Percentiles rank a stretch among this genome's conserved stretches.
Evolutionary conservation across 2,888 invertebrate species (phyloP).

Genomic region (Dione vanillae): DNA sequence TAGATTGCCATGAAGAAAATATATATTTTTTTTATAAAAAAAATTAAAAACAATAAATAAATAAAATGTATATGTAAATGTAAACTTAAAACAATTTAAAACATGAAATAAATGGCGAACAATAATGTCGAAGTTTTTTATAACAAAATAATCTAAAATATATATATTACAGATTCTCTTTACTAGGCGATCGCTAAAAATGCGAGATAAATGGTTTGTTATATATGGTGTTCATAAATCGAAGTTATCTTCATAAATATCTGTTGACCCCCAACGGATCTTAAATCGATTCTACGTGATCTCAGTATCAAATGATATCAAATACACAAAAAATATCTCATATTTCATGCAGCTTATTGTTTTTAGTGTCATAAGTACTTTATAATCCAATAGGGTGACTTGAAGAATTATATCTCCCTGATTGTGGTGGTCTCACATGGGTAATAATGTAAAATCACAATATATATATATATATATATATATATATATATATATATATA

Average conservation of each 20-base stretch:
- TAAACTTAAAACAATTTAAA: no score
- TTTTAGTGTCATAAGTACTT: constrained; percentile 1
- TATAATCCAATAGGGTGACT: background rate
- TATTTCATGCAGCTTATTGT: constrained; percentile 13
- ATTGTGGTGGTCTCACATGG: background rate
- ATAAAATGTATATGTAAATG: no score
- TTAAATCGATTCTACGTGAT: constrained; percentile 75
- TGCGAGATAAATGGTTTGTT: constrained; percentile 40
- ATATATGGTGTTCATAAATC: constrained; percentile 62
- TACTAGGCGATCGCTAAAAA: constrained; percentile 33
- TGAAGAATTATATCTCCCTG: background rate
- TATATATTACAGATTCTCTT: constrained; percentile 21
- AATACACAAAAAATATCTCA: constrained; percentile 19
- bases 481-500: no score
- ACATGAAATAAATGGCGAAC: no score
- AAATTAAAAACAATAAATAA: no score
- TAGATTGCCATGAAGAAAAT: no score
- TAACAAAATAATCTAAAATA: background rate
- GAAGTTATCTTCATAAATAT: constrained; percentile 75
- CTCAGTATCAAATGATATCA: constrained; percentile 35
- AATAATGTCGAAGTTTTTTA: no score
- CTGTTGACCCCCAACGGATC: constrained; percentile 76
- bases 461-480: no score
- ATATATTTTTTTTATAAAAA: no score
- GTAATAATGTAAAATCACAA: background rate